A percentile compares a stretch with the other conserved stretches of the same genome.
These are phyloP conservation scores for Myotis planiceps DNA, from an alignment of 2,797 vertebrate species.

Conservation along the genomic window DNA sequence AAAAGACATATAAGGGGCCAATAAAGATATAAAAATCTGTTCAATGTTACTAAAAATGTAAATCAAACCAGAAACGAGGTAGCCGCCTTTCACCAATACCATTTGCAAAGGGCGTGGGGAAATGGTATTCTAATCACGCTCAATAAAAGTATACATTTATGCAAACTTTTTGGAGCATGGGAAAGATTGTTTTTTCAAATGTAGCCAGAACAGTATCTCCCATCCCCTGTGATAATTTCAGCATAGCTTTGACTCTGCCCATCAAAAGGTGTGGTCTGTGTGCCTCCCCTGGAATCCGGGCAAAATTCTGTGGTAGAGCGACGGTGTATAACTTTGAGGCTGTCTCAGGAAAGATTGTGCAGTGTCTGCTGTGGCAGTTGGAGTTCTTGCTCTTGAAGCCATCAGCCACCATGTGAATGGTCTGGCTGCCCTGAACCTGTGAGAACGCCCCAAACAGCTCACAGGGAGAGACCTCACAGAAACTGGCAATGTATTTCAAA, in stretches of 20 bases:
- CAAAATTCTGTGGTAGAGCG: background rate
- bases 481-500: background rate
- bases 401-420: background rate
- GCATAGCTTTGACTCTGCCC: background rate
- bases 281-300: background rate
- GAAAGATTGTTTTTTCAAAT: background rate
- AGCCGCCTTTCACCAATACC: background rate
- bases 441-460: background rate
- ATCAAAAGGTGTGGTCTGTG: background rate
- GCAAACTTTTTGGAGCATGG: background rate
- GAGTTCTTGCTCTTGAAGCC: background rate
- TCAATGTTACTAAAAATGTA: background rate
- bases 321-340: background rate
- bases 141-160: background rate
- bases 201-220: background rate
- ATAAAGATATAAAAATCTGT: background rate
- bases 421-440: background rate
- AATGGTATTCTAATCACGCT: background rate
- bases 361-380: background rate
- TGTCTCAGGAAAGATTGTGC: background rate
- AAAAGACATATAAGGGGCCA: background rate
- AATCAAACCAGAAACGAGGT: background rate
- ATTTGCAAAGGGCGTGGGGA: background rate
- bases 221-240: background rate
- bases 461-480: background rate